phyloP scores from a whole-genome alignment of 2,797 vertebrate genomes.

The Nasua narica region DNA sequence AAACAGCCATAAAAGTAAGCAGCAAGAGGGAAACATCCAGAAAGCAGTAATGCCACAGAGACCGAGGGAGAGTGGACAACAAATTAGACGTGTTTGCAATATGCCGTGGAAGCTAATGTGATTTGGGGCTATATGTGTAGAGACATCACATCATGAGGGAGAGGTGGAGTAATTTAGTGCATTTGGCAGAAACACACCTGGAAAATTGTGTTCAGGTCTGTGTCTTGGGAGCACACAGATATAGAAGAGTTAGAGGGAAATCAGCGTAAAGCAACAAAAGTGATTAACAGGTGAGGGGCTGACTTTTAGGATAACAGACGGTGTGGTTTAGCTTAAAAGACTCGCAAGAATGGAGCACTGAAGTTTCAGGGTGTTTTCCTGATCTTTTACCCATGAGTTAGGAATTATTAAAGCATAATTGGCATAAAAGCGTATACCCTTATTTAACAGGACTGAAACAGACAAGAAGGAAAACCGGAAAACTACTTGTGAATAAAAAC shows the following conservation, averaged over 20 bases:
- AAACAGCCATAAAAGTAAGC: background rate
- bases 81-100: constrained; percentile 44
- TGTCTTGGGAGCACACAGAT: constrained; percentile 5
- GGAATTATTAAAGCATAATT: background rate
- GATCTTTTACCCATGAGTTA: background rate
- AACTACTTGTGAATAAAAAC: background rate
- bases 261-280: constrained; percentile 27
- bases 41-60: constrained; percentile 12
- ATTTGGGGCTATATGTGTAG: constrained; percentile 22
- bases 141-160: background rate
- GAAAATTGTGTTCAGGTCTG: background rate
- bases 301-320: background rate
- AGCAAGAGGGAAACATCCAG: background rate
- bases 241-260: background rate
- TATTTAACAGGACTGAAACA: background rate
- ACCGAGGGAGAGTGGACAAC: background rate
- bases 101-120: constrained; percentile 21
- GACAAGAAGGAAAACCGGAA: background rate
- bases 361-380: background rate
- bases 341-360: background rate
- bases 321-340: background rate
- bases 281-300: background rate
- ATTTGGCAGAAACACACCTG: constrained; percentile 63
- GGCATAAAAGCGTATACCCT: background rate
- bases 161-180: constrained; percentile 32